phyloP scores from a whole-genome alignment of 2,888 invertebrate genomes.

The Rotaria magnacalcarata region DNA sequence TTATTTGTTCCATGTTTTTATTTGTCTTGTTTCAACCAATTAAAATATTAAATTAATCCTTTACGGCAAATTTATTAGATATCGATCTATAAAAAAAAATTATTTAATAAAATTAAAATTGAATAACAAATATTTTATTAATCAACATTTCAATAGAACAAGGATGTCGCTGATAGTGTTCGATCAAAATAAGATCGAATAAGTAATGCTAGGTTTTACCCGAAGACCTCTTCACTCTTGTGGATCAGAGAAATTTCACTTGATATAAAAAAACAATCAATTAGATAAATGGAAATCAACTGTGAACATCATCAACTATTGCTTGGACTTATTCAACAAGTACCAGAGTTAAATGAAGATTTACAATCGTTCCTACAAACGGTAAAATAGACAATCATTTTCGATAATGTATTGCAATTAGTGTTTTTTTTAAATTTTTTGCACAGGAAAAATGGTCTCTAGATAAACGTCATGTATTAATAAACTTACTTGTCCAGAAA shows the following conservation, averaged over 20 bases:
- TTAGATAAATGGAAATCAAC: neutral
- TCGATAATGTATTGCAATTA: too few relatives aligned
- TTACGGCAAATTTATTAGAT: neutral
- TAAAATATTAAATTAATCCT: neutral
- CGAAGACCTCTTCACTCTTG: neutral
- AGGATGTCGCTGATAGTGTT: neutral
- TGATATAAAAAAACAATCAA: neutral
- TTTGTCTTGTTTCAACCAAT: neutral
- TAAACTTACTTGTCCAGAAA: constrained; percentile 6
- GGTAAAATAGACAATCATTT: neutral
- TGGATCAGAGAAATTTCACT: neutral
- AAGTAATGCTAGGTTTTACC: neutral
- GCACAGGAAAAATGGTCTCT: neutral
- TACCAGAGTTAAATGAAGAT: neutral
- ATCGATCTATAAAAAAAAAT: too few relatives aligned
- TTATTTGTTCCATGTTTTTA: neutral
- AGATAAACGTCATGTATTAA: constrained; percentile 27
- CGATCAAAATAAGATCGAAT: neutral
- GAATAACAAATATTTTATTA: too few relatives aligned
- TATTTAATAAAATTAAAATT: too few relatives aligned
- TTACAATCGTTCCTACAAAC: neutral
- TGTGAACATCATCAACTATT: neutral
- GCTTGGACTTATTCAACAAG: neutral
- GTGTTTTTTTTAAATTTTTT: neutral
- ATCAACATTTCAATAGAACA: neutral